Base-by-base conservation (phyloP, 2,888 invertebrate genomes). In the Acronicta aceris region DNA sequence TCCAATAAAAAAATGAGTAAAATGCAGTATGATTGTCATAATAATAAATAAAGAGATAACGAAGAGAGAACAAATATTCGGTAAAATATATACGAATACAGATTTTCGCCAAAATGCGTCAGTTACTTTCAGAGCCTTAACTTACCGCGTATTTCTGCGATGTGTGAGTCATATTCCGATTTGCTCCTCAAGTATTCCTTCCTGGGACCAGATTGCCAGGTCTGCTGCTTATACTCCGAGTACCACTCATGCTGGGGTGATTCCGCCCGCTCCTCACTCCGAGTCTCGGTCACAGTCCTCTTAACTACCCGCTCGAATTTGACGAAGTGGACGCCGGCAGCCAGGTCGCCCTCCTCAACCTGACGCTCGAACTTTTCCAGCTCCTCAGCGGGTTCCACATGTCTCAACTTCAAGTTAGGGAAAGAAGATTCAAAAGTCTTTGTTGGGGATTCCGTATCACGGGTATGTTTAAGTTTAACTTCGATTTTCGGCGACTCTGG, bases 121-220 rank as follows among this genome's bases (percentile, higher is more conserved):
- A 41, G n/a, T 12, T 4, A 12, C 27, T 13, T 42, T 8, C 8
- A 30, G 30, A 21, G 10, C 3, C n/a, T 53, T 49, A 60, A 84
- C 87, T 95, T 96, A 98, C 98, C 97, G 97, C 97, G 96, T 86
- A 97, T 97, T 92, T 97, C 96, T 79, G 96, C 97, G 87, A 98
- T 98, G 92, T 98, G 98, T 58, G 97, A 96, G 91, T 98, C 98
- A 91, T 97, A 98, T 90, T 98, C 97, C 82, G 97, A 97, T 87
- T 96, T 97, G 91, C 97, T 97, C 86, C 97, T 95, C 72, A 96
- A 95, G 82, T 96, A 97, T 77, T 97, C 97, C 93, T 96, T 96
- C 85, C 96, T 96, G 47, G 96, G 95, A 69, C 96, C 96, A 58
- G 95, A 94, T 85, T 97, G 97, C 85, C 97, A 81, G 59, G 93